Conservation (phyloP, 2,113 vertebrate species). For the Mesembrinibis cayennensis region DNA sequence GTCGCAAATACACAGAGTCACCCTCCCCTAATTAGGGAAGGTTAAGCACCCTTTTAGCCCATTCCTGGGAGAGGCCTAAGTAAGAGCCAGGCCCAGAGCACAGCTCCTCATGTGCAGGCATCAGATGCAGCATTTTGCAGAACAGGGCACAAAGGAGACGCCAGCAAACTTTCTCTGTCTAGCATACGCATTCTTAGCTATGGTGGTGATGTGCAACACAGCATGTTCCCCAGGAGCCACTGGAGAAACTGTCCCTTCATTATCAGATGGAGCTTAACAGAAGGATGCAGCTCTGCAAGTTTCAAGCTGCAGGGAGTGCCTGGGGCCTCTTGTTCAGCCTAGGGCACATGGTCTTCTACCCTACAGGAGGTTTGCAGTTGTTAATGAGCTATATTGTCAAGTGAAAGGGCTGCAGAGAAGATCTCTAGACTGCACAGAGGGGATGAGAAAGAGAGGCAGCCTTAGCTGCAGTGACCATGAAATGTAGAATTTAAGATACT, state of each 20-base stretch:
- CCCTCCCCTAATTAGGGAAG: not conserved
- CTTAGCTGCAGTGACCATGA: not conserved
- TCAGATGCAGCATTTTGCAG: not conserved
- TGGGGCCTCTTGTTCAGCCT: not conserved
- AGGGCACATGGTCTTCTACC: not conserved
- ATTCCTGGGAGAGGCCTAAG: not conserved
- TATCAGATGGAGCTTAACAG: not conserved
- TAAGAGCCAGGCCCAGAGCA: not conserved
- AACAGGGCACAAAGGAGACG: not conserved
- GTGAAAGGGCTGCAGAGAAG: not conserved
- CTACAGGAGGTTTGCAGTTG: not conserved
- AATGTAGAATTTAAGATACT: not conserved
- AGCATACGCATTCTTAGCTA: not conserved
- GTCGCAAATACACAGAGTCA: not conserved
- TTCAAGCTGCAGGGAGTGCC: not conserved
- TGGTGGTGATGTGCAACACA: too few species aligned
- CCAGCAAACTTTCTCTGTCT: not conserved
- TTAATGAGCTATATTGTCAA: not conserved
- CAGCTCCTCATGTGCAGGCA: not conserved
- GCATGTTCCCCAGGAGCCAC: not conserved
- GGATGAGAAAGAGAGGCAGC: not conserved
- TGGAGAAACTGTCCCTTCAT: not conserved
- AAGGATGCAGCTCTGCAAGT: not conserved
- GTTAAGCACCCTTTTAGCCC: not conserved
- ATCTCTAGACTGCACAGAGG: not conserved